Evolutionary conservation across 2,113 vertebrate genomes (phyloP).

Genomic region (Diadophis punctatus): DNA sequence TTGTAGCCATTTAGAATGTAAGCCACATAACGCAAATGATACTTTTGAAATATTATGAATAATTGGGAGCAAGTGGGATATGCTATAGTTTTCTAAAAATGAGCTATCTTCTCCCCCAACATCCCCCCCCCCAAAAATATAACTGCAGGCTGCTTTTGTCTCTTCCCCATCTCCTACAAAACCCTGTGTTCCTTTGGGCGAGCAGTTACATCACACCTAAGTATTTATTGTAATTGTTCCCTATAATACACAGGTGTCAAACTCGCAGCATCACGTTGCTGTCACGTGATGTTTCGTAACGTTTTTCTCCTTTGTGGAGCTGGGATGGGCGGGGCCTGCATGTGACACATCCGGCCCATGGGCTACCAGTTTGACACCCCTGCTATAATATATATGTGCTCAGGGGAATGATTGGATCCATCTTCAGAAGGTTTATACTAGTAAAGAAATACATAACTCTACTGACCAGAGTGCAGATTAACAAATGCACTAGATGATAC

Average conservation of each 20-base stretch:
- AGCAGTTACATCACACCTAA: not conserved
- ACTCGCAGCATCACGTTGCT: too few relatives aligned
- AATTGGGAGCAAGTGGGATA: not conserved
- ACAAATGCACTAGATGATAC: not conserved
- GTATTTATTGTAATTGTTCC: not conserved
- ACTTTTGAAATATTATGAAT: not conserved
- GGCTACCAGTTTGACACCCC: too few relatives aligned
- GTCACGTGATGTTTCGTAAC: too few relatives aligned
- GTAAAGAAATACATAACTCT: not conserved
- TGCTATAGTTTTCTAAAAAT: not conserved
- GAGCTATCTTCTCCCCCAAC: not conserved
- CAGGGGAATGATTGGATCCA: not conserved
- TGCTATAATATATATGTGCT: not conserved
- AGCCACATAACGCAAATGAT: not conserved
- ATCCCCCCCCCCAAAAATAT: too few relatives aligned
- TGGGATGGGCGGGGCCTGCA: too few relatives aligned
- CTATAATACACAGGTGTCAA: not conserved
- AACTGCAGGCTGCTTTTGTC: not conserved
- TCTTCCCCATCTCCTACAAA: not conserved
- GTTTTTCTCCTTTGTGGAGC: too few relatives aligned
- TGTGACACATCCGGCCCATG: too few relatives aligned
- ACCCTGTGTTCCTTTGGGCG: not conserved
- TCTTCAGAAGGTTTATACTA: not conserved
- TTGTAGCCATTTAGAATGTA: not conserved
- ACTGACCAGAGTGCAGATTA: not conserved